Evolutionary conservation across 1,140 invertebrate genomes (phyloP).

Genomic region (Glossosoma conforme): DNA sequence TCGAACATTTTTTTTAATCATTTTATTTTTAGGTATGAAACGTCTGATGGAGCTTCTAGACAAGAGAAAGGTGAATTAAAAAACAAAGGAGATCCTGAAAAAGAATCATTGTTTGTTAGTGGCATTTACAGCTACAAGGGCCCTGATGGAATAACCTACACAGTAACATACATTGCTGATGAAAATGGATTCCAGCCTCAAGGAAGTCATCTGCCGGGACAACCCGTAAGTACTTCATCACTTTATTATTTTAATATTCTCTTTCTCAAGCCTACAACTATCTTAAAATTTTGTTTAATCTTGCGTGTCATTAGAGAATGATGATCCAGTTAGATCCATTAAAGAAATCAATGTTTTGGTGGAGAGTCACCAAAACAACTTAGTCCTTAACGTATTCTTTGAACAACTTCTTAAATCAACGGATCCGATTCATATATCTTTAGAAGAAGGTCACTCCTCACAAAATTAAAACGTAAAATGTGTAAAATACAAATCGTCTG

Average conservation of each 20-base stretch:
- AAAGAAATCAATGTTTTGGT: neutral
- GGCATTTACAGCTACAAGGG: slow-evolving; percentile 44
- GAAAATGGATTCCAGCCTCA: slow-evolving; percentile 46
- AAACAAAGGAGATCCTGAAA: slow-evolving; percentile 36
- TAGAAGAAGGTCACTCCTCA: too few species aligned
- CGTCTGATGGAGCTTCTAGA: slow-evolving; percentile 53
- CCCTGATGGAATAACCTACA: slow-evolving; percentile 40
- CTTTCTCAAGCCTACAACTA: too few species aligned
- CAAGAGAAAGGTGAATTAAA: slow-evolving; percentile 49
- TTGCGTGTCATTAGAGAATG: neutral
- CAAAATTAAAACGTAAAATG: too few species aligned
- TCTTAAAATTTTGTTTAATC: neutral
- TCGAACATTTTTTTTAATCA: neutral
- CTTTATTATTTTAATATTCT: too few species aligned
- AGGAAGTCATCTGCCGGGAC: slow-evolving; percentile 24
- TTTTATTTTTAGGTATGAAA: slow-evolving; percentile 45
- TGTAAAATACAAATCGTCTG: too few species aligned
- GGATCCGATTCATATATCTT: too few species aligned
- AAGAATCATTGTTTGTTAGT: slow-evolving; percentile 32
- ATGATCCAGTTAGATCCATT: neutral
- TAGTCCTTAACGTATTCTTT: neutral
- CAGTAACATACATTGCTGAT: slow-evolving; percentile 46
- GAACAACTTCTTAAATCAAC: too few species aligned
- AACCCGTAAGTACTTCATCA: too few species aligned
- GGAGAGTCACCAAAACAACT: neutral